A percentile compares a stretch with the other conserved stretches of the same genome.
Evolutionary conservation across 2,888 invertebrate species (phyloP).

Genomic region (Drosophila meridionalis): DNA sequence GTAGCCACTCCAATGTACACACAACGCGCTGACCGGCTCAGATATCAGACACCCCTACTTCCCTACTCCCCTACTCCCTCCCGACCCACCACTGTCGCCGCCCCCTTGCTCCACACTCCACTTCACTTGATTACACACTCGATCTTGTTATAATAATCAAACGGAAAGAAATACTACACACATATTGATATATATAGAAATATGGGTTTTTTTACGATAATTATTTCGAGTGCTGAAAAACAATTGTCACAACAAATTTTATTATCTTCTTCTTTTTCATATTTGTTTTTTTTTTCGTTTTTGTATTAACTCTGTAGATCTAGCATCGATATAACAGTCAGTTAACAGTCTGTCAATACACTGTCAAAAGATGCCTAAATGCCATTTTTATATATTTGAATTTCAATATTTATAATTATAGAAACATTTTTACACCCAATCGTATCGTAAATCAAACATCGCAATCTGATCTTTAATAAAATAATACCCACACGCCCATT

Average conservation of each 20-base stretch:
- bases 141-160: conserved; percentile 72
- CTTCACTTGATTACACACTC: conserved; percentile 68
- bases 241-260: conserved; percentile 48
- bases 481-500: conserved; percentile 55
- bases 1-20: conserved; percentile 76
- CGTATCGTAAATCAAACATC: conserved; percentile 57
- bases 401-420: conserved; percentile 12
- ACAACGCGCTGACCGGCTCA: conserved; percentile 48
- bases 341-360: conserved; percentile 16
- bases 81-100: neutral
- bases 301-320: neutral
- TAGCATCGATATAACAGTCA: neutral
- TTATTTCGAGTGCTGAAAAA: conserved; percentile 74
- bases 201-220: conserved; percentile 67
- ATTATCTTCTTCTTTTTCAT: neutral
- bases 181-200: conserved; percentile 57
- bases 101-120: conserved; percentile 26
- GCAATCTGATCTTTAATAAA: conserved; percentile 46
- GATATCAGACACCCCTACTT: conserved; percentile 52
- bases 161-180: conserved; percentile 55
- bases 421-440: conserved; percentile 40
- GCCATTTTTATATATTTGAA: neutral
- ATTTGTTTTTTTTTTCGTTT: neutral
- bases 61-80: neutral
- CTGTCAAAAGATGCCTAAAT: neutral